A percentile compares a stretch with the other conserved stretches of the same genome.
These are phyloP conservation scores for Rhinoptilus africanus DNA, from an alignment of 2,113 vertebrate genomes.

Conservation along the genomic window DNA sequence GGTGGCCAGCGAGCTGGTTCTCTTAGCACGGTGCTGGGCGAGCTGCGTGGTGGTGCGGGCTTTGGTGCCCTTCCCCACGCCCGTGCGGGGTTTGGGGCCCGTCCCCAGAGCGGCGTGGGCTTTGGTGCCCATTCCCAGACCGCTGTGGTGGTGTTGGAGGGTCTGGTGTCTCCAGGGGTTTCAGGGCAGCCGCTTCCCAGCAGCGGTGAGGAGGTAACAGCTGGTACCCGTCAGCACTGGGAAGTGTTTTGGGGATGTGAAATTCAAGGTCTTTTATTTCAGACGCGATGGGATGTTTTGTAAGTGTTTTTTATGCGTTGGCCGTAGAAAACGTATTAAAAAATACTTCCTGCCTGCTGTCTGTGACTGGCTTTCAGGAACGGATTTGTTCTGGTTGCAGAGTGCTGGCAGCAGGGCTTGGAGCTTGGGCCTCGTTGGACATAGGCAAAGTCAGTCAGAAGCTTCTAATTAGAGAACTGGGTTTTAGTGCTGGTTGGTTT, in stretches of 20 bases:
- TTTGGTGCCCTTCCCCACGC: too few relatives aligned
- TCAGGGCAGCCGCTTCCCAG: background rate
- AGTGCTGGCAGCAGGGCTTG: too few relatives aligned
- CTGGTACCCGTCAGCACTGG: background rate
- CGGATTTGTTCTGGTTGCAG: too few relatives aligned
- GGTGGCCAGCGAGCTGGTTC: background rate
- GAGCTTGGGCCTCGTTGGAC: background rate
- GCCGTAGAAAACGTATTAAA: accelerated
- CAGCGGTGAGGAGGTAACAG: accelerated
- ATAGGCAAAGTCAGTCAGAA: background rate
- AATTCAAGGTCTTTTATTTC: background rate
- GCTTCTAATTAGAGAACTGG: background rate
- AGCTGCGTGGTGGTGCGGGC: background rate
- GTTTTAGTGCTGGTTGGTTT: background rate
- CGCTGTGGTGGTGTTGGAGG: too few relatives aligned
- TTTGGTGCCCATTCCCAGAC: too few relatives aligned
- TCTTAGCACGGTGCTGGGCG: background rate
- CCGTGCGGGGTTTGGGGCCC: background rate
- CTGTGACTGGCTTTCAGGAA: background rate
- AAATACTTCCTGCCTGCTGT: accelerated
- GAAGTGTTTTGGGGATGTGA: background rate
- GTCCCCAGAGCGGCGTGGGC: background rate
- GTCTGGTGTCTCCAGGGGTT: background rate
- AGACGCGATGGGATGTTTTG: accelerated
- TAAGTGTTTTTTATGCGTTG: accelerated